Base-by-base conservation (phyloP, 2,888 invertebrate genomes). In the Sinotaia quadrata region DNA sequence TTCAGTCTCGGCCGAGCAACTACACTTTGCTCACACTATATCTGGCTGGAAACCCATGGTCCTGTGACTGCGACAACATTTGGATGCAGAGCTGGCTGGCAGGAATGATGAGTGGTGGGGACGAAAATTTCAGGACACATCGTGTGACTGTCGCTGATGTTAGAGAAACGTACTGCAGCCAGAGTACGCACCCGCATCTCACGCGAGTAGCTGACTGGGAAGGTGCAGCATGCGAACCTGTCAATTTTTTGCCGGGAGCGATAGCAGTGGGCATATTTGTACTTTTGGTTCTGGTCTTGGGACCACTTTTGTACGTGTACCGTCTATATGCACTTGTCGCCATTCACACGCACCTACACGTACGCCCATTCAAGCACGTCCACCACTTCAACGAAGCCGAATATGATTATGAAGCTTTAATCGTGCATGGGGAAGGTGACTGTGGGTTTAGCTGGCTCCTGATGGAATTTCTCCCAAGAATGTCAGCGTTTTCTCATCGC, bases 121-220 rank as follows among this genome's bases (percentile, higher is more conserved):
- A 31, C 18, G 33, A 18, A 8, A 29, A 33, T 15, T 18, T 21
- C 12, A n/a, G 36, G 57, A 41, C n/a, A 24, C 18, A 27, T 18
- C 27, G 37, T 10, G 65, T 65, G 31, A 37, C 56, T 15, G 56
- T 65, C 2, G 21, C 10, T 12, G 65, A 65, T 34, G 65, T 27
- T 0, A 24, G 5, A 2, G 41, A 56, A 2, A 56, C 44, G 33
- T 44, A 33, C 56, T 65, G 65, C 47, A 56, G 65, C 41, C 21
- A n/a, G 4, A 34, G 33, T 44, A 65, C 65, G 1, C 54, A 29
- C 29, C 41, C 63, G 1, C 34, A 52, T 5, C 24, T 21, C 1
- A 47, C 47, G 18, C 56, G 54, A 2, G 65, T 65, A 34, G 33
- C 44, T 4, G 56, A 65, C 29, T 65, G 65, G 65, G 65, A 65